Evolutionary conservation across 2,888 invertebrate genomes (phyloP), one percentile per base, ranked within the genome.

Genomic region (Parapristionchus giblindavisi): DNA sequence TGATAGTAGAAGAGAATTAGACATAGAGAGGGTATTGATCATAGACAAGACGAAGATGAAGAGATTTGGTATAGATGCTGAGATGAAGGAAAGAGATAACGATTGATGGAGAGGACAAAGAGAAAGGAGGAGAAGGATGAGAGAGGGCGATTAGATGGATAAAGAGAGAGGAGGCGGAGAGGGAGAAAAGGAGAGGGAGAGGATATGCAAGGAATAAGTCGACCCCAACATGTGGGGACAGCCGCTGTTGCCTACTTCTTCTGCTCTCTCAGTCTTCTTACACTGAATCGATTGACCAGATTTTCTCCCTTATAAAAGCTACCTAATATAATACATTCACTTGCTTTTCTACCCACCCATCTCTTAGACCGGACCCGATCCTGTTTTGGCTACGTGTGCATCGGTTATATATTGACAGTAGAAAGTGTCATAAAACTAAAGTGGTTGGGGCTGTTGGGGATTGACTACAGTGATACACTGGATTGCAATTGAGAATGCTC

Each of bases 151-250:
- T 27, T 17, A 43, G 27, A n/a, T 3, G 38, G 5, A 14, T 38
- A 24, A 24, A 38, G 27, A 38, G 38, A 29, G 54, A 29, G 56
- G 6, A 24, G 36, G 24, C 14, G 54, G 70, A 54, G 27, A 34
- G 52, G 38, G 70, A 70, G 40, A 21, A 48, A n/a, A 48, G 65
- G 48, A 17, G 43, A 32, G 3, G n/a, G 48, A 24, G 65, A 65
- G 21, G 38, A 32, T 38, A 58, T 21, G 27, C 24, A 58, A 24
- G 27, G 14, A 14, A n/a, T n/a, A n/a, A n/a, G n/a, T n/a, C n/a
- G n/a, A n/a, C n/a, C n/a, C n/a, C n/a, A n/a, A 65, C 63, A 65
- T 65, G 63, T 65, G 66, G 27, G 43, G 63, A 65, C 63, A 65
- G 63, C 63, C 63, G 63, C 63, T 21, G 21, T 36, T 43, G 40